Evolutionary conservation across 1,140 invertebrate species (phyloP).

Genomic region (Ditylenchus dipsaci): DNA sequence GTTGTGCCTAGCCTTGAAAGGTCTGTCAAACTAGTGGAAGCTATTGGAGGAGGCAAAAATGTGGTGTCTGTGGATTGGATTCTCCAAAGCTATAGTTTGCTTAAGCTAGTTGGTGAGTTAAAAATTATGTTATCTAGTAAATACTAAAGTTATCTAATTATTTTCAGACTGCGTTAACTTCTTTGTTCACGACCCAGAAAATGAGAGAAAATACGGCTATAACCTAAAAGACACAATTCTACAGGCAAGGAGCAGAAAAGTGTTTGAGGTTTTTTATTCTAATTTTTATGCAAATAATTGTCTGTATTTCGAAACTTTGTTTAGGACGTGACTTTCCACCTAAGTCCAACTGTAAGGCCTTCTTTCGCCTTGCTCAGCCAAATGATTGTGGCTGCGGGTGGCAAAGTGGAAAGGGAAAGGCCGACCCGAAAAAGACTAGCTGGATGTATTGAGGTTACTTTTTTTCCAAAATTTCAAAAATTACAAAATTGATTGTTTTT

Average conservation of each 20-base stretch:
- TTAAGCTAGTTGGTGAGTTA: slow-evolving; percentile 32
- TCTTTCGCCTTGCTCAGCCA: no score
- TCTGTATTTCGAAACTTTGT: no score
- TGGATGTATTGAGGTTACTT: slow-evolving; percentile 18
- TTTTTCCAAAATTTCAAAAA: no score
- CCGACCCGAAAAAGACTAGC: slow-evolving; percentile 24
- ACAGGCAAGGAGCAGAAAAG: slow-evolving; percentile 11
- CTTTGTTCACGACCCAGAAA: no score
- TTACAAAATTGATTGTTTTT: no score
- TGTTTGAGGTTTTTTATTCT: slow-evolving; percentile 16
- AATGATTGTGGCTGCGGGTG: no score
- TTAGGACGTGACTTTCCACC: slow-evolving; percentile 34
- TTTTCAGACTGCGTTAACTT: slow-evolving; percentile 33
- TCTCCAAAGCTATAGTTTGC: slow-evolving; percentile 13
- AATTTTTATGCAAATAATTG: no score
- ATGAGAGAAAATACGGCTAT: slow-evolving; percentile 29
- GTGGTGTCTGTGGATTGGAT: slow-evolving; percentile 33
- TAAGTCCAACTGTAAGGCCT: slow-evolving; percentile 21
- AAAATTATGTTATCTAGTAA: not conserved
- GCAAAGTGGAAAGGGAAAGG: slow-evolving; percentile 27
- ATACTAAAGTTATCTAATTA: no score
- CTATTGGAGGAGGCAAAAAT: slow-evolving; percentile 25
- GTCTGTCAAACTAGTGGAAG: slow-evolving; percentile 27
- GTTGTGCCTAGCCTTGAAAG: slow-evolving; percentile 23
- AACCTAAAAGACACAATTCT: slow-evolving; percentile 23